A percentile compares a stretch with the other conserved stretches of the same genome.
Evolutionary conservation across 2,888 invertebrate species (phyloP).

Genomic region (Hemithea aestivaria): DNA sequence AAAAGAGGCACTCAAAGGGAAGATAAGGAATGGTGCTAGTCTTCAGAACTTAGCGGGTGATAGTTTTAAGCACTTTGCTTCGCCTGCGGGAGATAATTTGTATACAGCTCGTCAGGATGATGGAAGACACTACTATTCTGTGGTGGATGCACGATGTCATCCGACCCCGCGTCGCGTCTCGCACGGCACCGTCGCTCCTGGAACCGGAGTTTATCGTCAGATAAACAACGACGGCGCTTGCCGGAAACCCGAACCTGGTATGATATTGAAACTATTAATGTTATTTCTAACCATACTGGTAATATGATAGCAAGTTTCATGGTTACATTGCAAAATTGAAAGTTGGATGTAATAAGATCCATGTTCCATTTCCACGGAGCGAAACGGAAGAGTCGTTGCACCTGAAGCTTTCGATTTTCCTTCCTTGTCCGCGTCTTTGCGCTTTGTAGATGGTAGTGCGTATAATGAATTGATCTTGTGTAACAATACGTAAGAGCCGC

Average conservation of each 20-base stretch:
- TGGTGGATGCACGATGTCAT: conserved; percentile 54
- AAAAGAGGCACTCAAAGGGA: conserved; percentile 38
- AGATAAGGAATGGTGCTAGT: conserved; percentile 57
- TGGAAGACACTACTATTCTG: conserved; percentile 60
- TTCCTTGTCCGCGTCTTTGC: conserved; percentile 44
- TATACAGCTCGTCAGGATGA: conserved; percentile 43
- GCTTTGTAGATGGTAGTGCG: conserved; percentile 37
- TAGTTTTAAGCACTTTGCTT: conserved; percentile 55
- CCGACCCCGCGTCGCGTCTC: conserved; percentile 48
- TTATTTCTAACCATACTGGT: conserved; percentile 17
- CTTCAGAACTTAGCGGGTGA: conserved; percentile 65
- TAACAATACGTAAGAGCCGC: conserved; percentile 70
- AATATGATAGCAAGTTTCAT: conserved; percentile 39
- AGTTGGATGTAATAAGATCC: conserved; percentile 38
- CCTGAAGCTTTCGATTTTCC: conserved; percentile 46
- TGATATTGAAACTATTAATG: conserved; percentile 8
- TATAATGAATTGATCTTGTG: conserved; percentile 62
- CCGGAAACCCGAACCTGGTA: conserved; percentile 46
- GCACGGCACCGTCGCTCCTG: conserved; percentile 53
- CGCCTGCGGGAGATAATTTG: conserved; percentile 47
- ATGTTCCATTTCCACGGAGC: conserved; percentile 39
- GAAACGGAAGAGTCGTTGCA: conserved; percentile 41
- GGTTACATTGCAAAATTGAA: conserved; percentile 45
- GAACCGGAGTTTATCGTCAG: conserved; percentile 65
- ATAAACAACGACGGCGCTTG: conserved; percentile 51